A percentile compares a stretch with the other conserved stretches of the same genome.
Conservation (phyloP, 2,888 invertebrate species). For the Spodoptera exigua region DNA sequence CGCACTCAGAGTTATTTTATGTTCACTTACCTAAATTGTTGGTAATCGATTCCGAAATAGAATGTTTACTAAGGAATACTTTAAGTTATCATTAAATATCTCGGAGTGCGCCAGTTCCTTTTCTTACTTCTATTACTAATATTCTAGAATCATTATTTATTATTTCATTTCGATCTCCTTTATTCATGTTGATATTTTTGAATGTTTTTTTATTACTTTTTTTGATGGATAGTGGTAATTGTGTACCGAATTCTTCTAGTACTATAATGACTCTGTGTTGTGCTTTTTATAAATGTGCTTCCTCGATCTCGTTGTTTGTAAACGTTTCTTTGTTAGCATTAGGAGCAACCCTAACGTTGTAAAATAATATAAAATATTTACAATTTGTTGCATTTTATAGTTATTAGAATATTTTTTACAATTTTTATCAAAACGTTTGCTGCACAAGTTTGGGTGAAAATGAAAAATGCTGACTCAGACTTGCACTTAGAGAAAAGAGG, state of each 20-base stretch:
- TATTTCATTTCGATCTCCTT: too few species aligned
- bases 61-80: too few species aligned
- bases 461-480: constrained; percentile 19
- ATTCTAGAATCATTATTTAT: too few species aligned
- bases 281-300: constrained; percentile 83
- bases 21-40: too few species aligned
- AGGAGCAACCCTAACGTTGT: constrained; percentile 27
- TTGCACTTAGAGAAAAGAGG: not conserved
- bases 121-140: too few species aligned
- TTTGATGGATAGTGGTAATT: not conserved
- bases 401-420: constrained; percentile 45
- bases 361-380: constrained; percentile 45
- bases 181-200: too few species aligned
- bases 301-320: constrained; percentile 67
- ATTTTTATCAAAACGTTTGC: constrained; percentile 27
- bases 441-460: constrained; percentile 12
- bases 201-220: too few species aligned
- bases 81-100: too few species aligned
- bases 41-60: too few species aligned
- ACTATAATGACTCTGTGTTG: constrained; percentile 79
- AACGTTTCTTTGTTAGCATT: constrained; percentile 46
- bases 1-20: too few species aligned
- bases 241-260: constrained; percentile 32
- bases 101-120: too few species aligned
- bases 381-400: constrained; percentile 54